Conservation (phyloP, 2,888 invertebrate genomes). For the Acronicta psi region DNA sequence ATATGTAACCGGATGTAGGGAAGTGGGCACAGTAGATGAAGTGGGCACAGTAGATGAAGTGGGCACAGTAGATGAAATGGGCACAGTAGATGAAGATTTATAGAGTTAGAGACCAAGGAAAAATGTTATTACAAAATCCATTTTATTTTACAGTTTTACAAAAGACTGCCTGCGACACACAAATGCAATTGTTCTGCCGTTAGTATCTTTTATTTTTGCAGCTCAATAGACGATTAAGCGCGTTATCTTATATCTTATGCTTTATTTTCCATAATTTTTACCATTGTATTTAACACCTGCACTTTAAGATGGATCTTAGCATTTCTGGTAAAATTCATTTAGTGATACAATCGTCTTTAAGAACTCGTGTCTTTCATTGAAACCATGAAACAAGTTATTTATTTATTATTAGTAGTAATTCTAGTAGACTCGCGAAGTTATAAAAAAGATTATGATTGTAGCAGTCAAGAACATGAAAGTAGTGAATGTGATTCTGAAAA, state of each 20-base stretch:
- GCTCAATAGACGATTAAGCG: constrained; percentile 36
- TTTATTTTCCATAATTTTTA: constrained; percentile 24
- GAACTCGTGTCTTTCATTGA: constrained; percentile 2
- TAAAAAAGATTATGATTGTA: constrained; percentile 3
- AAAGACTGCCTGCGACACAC: background rate
- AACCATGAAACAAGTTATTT: constrained; percentile 15
- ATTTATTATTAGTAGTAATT: constrained; percentile 3
- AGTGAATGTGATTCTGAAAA: constrained; percentile 16
- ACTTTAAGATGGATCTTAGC: constrained; percentile 9
- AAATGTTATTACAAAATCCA: background rate
- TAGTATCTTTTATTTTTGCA: constrained; percentile 30
- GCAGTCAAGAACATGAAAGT: constrained; percentile 1
- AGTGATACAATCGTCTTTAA: background rate
- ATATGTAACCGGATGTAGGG: too few relatives aligned
- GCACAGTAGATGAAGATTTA: too few relatives aligned
- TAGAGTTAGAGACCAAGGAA: too few relatives aligned
- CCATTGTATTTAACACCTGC: constrained; percentile 51
- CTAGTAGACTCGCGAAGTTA: constrained; percentile 1
- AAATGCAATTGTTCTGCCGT: constrained; percentile 25
- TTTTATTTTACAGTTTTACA: background rate
- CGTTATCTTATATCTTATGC: constrained; percentile 20
- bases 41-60: too few relatives aligned
- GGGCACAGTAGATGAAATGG: too few relatives aligned
- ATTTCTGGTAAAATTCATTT: constrained; percentile 1
- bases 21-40: too few relatives aligned